phyloP scores from a whole-genome alignment of 2,797 vertebrate genomes.

The Pangasius krempfi region DNA sequence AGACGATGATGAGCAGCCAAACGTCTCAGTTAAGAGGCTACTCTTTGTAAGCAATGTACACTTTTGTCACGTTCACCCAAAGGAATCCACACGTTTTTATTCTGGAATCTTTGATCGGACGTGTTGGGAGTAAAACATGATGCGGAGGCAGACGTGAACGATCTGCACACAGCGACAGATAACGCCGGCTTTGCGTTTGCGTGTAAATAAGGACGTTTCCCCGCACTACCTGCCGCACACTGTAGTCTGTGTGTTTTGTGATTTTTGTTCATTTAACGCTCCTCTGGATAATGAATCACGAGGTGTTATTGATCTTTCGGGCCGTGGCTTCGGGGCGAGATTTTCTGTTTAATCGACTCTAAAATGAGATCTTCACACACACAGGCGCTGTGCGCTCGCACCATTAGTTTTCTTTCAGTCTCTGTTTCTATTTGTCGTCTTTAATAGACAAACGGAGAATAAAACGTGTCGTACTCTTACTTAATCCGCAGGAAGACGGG shows the following conservation, averaged over 20 bases:
- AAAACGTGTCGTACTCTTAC: neutral
- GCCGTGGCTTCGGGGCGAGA: neutral
- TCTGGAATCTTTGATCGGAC: too few relatives aligned
- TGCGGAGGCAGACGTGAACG: neutral
- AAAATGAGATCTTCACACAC: conserved; percentile 46
- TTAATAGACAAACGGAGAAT: neutral
- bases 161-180: neutral
- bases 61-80: neutral
- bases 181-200: neutral
- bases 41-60: too few relatives aligned
- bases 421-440: neutral
- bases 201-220: neutral
- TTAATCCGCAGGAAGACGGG: neutral
- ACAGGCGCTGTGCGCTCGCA: neutral
- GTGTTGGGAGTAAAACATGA: too few relatives aligned
- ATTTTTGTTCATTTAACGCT: neutral
- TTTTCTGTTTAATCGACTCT: conserved; percentile 11
- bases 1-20: too few relatives aligned
- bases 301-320: neutral
- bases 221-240: neutral
- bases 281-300: neutral
- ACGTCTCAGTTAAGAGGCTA: too few relatives aligned
- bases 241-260: neutral
- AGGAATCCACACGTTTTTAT: too few relatives aligned
- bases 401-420: neutral